Percentiles rank a stretch among this genome's conserved stretches.
Evolutionary conservation across 1,140 invertebrate genomes (phyloP).

Genomic region (Leptopilina clavipes): DNA sequence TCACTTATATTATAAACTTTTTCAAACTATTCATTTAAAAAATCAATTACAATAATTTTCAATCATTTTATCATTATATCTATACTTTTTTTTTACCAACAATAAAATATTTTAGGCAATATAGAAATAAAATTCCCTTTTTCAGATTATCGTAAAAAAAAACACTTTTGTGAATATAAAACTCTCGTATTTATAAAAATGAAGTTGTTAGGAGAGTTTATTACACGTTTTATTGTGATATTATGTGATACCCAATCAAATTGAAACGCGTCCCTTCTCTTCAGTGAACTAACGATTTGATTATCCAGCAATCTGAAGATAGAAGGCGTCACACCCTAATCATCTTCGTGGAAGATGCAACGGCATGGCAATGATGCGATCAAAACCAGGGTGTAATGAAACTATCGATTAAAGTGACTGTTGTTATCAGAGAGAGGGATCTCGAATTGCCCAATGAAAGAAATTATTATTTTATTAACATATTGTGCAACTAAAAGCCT

Average conservation of each 20-base stretch:
- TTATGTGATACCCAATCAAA: not conserved
- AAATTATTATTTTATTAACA: not conserved
- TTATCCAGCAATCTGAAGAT: conserved; percentile 1
- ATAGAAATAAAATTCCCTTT: too few species aligned
- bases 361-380: conserved; percentile 13
- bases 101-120: too few species aligned
- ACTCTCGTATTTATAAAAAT: not conserved
- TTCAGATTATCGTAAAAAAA: too few species aligned
- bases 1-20: too few species aligned
- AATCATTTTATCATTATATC: too few species aligned
- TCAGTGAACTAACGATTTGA: conserved; percentile 22
- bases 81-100: too few species aligned
- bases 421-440: not conserved
- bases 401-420: not conserved
- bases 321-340: conserved; percentile 26
- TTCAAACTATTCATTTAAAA: too few species aligned
- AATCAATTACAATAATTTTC: too few species aligned
- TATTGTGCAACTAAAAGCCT: not conserved
- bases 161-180: not conserved
- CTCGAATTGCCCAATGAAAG: conserved; percentile 1
- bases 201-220: not conserved
- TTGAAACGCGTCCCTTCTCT: conserved; percentile 4
- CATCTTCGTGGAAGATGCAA: conserved; percentile 21
- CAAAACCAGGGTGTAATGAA: conserved; percentile 16
- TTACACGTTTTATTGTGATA: not conserved